Percentiles rank a stretch among this genome's conserved stretches.
phyloP scores from a whole-genome alignment of 2,797 vertebrate species.

The Coregonus sp. region DNA sequence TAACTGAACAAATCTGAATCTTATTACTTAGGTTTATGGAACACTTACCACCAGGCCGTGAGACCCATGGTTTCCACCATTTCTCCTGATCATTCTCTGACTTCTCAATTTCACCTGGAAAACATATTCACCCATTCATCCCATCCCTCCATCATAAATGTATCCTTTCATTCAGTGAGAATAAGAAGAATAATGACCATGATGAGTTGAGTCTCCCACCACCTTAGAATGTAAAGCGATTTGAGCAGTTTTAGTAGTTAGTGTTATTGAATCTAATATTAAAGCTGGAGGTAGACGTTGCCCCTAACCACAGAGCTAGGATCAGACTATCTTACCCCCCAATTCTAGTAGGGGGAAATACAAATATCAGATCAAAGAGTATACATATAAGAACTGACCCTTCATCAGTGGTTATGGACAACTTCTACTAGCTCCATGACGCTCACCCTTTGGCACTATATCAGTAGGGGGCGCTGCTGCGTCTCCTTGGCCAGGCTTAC shows the following conservation, averaged over 20 bases:
- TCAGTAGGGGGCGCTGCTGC: slow-evolving; percentile 32
- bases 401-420: neutral
- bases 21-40: neutral
- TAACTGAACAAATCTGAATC: too few relatives aligned
- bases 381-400: neutral
- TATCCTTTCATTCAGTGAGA: neutral
- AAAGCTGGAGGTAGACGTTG: too few relatives aligned
- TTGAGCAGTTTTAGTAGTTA: too few relatives aligned
- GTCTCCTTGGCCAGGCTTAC: slow-evolving; percentile 40
- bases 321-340: neutral
- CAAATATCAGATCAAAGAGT: neutral
- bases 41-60: slow-evolving; percentile 62
- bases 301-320: neutral
- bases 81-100: slow-evolving; percentile 61
- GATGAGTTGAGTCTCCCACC: too few relatives aligned
- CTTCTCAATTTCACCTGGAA: slow-evolving; percentile 59
- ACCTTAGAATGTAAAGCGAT: too few relatives aligned
- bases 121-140: slow-evolving; percentile 8
- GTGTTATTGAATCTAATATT: too few relatives aligned
- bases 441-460: slow-evolving; percentile 50
- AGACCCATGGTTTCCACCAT: slow-evolving; percentile 76
- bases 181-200: neutral
- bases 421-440: neutral
- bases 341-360: neutral
- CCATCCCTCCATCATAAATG: too few relatives aligned